Evolutionary conservation across 2,888 invertebrate genomes (phyloP).

Genomic region (Eilema sororculum): DNA sequence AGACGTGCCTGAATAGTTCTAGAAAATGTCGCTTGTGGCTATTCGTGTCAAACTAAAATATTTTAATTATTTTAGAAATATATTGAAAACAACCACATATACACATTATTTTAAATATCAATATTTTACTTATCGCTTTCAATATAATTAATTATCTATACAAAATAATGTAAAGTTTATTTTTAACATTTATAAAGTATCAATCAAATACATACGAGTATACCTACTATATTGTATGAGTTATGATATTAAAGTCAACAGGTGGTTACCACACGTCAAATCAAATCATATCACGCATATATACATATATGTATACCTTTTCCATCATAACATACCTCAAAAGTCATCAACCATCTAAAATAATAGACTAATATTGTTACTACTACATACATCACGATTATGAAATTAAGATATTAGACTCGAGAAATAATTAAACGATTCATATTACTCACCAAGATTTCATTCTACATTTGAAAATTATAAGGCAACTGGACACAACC

Average conservation of each 20-base stretch:
- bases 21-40: neutral
- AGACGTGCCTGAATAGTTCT: conserved; percentile 19
- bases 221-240: conserved; percentile 8
- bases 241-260: conserved; percentile 58
- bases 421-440: neutral
- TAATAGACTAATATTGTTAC: neutral
- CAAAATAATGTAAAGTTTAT: neutral
- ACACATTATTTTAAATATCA: neutral
- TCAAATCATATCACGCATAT: conserved; percentile 12
- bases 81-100: neutral
- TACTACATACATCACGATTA: neutral
- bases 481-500: conserved; percentile 14
- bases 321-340: too few relatives aligned
- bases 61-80: neutral
- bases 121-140: neutral
- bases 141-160: neutral
- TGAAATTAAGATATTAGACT: neutral
- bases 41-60: neutral
- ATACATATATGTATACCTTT: neutral
- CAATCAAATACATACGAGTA: neutral
- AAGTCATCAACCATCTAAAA: neutral
- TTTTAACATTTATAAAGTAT: neutral
- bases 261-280: conserved; percentile 61
- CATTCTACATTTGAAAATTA: conserved; percentile 38
- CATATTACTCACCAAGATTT: conserved; percentile 37